Percentiles rank a stretch among this genome's conserved stretches.
These are phyloP conservation scores for Dione vanillae DNA, from an alignment of 2,888 invertebrate species.

Conservation along the genomic window DNA sequence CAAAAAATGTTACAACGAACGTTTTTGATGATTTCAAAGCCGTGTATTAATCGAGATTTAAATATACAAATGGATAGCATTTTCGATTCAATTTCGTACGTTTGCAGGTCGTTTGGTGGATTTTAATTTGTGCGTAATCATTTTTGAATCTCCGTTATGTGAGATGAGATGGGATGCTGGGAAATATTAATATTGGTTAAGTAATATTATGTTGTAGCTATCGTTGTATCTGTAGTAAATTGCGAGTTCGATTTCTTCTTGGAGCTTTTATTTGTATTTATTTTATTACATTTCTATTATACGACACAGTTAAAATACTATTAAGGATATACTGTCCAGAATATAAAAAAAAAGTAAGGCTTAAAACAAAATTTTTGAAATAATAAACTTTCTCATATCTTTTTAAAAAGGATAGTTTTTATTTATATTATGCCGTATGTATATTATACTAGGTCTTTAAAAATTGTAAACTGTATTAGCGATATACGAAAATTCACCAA, in stretches of 20 bases:
- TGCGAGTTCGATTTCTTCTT: background rate
- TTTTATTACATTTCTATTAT: no score
- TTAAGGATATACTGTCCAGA: no score
- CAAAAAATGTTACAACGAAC: conserved; percentile 4
- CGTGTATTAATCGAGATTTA: conserved; percentile 16
- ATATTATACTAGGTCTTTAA: no score
- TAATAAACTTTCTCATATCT: no score
- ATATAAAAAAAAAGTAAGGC: no score
- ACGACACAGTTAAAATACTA: no score
- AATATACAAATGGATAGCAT: conserved; percentile 2
- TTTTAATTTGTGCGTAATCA: conserved; percentile 9
- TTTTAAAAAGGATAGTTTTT: no score
- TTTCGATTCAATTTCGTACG: conserved; percentile 13
- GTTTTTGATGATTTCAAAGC: conserved; percentile 21
- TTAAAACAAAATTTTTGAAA: no score
- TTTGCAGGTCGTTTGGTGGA: conserved; percentile 9
- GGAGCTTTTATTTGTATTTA: no score
- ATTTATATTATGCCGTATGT: no score
- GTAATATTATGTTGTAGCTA: background rate
- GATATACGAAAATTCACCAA: no score
- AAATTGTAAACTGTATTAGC: no score
- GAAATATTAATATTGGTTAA: background rate
- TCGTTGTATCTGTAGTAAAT: background rate
- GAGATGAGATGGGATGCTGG: background rate
- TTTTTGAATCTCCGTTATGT: conserved; percentile 7